Base-by-base conservation (phyloP, 2,797 vertebrate genomes). In the Rhinichthys osculus region DNA sequence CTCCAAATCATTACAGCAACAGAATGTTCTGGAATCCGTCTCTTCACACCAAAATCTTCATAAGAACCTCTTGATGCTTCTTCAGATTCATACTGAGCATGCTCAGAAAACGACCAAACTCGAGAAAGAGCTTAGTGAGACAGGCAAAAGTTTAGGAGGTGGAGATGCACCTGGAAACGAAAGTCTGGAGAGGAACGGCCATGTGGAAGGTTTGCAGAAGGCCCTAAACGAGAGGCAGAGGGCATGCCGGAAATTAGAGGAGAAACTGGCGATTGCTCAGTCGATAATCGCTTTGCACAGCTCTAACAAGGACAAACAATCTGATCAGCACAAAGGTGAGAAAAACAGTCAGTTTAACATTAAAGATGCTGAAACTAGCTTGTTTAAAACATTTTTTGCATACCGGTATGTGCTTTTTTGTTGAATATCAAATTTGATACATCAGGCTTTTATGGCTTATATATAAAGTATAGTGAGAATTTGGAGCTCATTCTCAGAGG, bases 211-310 rank as follows among this genome's bases (percentile, higher is more conserved):
- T 83, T 93, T 96, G 59, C 92, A 93, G 67, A 94, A 92, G 81
- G 95, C 93, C 16, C 92, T 96, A 84, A 95, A 95, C 90, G 95
- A 95, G 50, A 91, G 90, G 85, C 94, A 95, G 88, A 89, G 79
- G 17, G 80, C 38, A 7, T 96, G 91, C 86, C 92, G 93, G 87
- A 93, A 74, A 52, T 90, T 95, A n/a, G 93, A 94, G 74, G 95
- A 95, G 82, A 95, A 95, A 86, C 89, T 97, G 83, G 92, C 92
- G 44, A 84, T 94, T 54, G 93, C 92, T 5, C 94, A 94, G 72
- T 74, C 90, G 0, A 59, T 88, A 67, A 90, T 94, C 5, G 91
- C 92, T n/a, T 73, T 83, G 83, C 91, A 92, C 44, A 87, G 54
- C 30, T 85, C 89, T 3, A 52, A 85, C 21, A 89, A 89, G 33